phyloP scores from a whole-genome alignment of 2,113 vertebrate species.

The Gymnorhina tibicen region DNA sequence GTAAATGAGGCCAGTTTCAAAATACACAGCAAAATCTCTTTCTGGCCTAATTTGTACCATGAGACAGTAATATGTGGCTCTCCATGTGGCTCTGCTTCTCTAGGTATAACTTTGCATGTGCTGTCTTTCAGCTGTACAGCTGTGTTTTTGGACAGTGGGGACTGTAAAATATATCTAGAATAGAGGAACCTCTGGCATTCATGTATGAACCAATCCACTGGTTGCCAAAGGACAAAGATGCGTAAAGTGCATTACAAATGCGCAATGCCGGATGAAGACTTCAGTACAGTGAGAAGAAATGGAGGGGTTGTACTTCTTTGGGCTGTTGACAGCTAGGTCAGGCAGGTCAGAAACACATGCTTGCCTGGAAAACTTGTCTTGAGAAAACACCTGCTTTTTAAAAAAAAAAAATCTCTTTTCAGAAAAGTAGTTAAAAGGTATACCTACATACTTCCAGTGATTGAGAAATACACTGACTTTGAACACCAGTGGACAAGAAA shows the following conservation, averaged over 20 bases:
- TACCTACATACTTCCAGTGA: background rate
- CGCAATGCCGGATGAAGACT: background rate
- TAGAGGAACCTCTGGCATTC: background rate
- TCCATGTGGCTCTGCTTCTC: background rate
- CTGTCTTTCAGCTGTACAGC: background rate
- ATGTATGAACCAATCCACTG: background rate
- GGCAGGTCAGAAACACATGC: background rate
- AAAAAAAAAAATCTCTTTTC: background rate
- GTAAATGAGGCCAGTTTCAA: constrained; percentile 29
- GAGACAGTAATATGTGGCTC: background rate
- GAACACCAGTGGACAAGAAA: background rate
- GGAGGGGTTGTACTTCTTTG: background rate
- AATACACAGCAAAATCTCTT: constrained; percentile 26
- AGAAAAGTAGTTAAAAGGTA: background rate
- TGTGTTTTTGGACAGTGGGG: background rate
- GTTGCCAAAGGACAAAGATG: background rate
- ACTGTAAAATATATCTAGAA: background rate
- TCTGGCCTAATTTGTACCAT: background rate
- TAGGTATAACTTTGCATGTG: background rate
- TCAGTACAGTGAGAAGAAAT: background rate
- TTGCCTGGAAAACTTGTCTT: background rate
- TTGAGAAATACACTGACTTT: background rate
- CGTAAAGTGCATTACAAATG: background rate
- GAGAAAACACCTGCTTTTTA: background rate
- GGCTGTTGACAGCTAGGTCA: background rate